phyloP scores from a whole-genome alignment of 1,140 invertebrate genomes.

The Philaenus spumarius region DNA sequence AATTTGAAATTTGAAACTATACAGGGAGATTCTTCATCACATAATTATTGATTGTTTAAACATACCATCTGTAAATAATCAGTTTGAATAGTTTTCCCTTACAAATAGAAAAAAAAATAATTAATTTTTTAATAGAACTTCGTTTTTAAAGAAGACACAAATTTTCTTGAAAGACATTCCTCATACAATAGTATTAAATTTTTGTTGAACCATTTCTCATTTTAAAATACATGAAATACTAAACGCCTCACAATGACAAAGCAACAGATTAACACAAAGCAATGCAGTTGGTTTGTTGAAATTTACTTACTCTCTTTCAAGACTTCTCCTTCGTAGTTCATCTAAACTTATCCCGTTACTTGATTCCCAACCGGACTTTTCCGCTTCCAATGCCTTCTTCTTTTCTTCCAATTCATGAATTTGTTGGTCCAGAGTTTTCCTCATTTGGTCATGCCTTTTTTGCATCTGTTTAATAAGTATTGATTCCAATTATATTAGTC shows the following conservation, averaged over 20 bases:
- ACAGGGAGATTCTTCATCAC: too few species aligned
- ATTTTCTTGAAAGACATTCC: too few species aligned
- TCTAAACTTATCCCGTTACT: conserved; percentile 81
- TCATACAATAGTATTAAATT: too few species aligned
- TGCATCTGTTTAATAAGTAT: conserved; percentile 47
- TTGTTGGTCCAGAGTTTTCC: conserved; percentile 73
- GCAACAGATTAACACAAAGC: conserved; percentile 15
- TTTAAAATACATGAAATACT: conserved; percentile 5
- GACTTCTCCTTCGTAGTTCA: conserved; percentile 70
- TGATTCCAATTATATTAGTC: too few species aligned
- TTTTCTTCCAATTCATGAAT: conserved; percentile 87
- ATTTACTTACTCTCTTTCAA: conserved; percentile 75
- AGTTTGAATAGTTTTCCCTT: too few species aligned
- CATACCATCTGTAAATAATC: too few species aligned
- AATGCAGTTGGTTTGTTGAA: too few species aligned
- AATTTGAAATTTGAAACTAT: too few species aligned
- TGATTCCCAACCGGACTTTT: conserved; percentile 83
- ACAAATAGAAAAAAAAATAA: too few species aligned
- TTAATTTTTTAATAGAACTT: too few species aligned
- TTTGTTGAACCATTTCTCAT: conserved; percentile 9
- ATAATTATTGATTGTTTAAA: too few species aligned
- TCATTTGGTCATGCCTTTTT: conserved; percentile 61
- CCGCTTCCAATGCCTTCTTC: conserved; percentile 74
- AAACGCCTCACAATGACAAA: not conserved
- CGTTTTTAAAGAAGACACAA: too few species aligned